phyloP scores from a whole-genome alignment of 2,888 invertebrate genomes.

The Euphydryas editha region DNA sequence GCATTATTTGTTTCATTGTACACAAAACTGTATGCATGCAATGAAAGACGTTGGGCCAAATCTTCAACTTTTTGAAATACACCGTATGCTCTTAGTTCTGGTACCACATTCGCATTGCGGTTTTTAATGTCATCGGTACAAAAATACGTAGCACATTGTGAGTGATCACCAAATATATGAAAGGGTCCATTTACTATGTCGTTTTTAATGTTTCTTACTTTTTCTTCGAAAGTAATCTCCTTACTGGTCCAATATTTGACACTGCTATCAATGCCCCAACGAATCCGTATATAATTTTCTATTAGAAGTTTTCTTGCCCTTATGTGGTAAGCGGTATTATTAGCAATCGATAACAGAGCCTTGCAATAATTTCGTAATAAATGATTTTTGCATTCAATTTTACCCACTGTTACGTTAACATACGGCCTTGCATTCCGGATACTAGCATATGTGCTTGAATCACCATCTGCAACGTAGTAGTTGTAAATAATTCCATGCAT shows the following conservation, averaged over 20 bases:
- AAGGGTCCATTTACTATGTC: too few species aligned
- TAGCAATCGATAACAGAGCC: neutral
- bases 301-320: slow-evolving; percentile 12
- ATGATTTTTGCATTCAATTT: slow-evolving; percentile 8
- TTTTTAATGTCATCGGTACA: too few species aligned
- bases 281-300: slow-evolving; percentile 23
- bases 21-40: too few species aligned
- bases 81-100: too few species aligned
- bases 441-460: slow-evolving; percentile 30
- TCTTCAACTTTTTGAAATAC: too few species aligned
- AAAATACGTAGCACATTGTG: too few species aligned
- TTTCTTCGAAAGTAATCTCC: slow-evolving; percentile 15
- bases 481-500: slow-evolving; percentile 30
- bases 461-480: slow-evolving; percentile 32
- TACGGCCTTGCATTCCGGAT: slow-evolving; percentile 32
- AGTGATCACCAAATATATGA: too few species aligned
- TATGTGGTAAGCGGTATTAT: slow-evolving; percentile 7
- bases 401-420: slow-evolving; percentile 11
- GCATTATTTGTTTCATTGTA: too few species aligned
- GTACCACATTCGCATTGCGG: too few species aligned
- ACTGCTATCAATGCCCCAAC: slow-evolving; percentile 22
- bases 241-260: slow-evolving; percentile 23
- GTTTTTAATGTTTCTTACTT: neutral
- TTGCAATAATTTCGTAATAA: neutral
- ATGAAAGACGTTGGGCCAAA: too few species aligned